phyloP scores from a whole-genome alignment of 2,888 invertebrate genomes.

The Temnothorax ravouxi region DNA sequence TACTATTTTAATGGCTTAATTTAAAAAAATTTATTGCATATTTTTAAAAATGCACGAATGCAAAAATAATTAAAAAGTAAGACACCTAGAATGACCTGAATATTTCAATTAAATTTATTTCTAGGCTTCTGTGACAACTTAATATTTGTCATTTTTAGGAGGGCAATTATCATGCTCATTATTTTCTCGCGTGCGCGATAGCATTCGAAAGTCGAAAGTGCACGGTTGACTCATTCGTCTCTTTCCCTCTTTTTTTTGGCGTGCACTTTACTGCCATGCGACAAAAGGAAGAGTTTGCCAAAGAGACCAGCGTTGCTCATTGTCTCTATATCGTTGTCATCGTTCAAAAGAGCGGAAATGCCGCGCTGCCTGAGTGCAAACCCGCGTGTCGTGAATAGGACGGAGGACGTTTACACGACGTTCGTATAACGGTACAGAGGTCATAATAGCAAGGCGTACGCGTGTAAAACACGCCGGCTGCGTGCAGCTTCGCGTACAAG shows the following conservation, averaged over 20 bases:
- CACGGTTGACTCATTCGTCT: constrained; percentile 53
- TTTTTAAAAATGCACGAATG: not conserved
- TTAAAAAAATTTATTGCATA: not conserved
- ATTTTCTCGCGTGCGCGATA: constrained; percentile 14
- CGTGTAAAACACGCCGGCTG: constrained; percentile 4
- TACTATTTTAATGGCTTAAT: not conserved
- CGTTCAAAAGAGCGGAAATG: constrained; percentile 59
- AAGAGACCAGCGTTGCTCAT: constrained; percentile 62
- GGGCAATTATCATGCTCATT: constrained; percentile 28
- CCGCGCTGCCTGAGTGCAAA: constrained; percentile 6
- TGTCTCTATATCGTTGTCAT: constrained; percentile 70
- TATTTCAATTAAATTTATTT: constrained; percentile 40
- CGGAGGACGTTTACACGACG: constrained; percentile 69
- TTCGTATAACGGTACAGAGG: constrained; percentile 66
- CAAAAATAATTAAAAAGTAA: not conserved
- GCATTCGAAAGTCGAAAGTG: constrained; percentile 65
- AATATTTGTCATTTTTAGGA: not conserved
- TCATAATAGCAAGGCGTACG: constrained; percentile 53
- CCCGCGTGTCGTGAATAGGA: constrained; percentile 32
- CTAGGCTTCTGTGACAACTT: not conserved
- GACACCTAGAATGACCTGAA: not conserved
- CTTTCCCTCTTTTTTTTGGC: constrained; percentile 18
- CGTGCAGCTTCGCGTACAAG: not conserved
- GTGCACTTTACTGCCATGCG: constrained; percentile 37
- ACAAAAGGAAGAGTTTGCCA: constrained; percentile 68